A percentile compares a stretch with the other conserved stretches of the same genome.
These are phyloP conservation scores for Agrochola lychnidis DNA, from an alignment of 2,888 invertebrate species.

Conservation along the genomic window DNA sequence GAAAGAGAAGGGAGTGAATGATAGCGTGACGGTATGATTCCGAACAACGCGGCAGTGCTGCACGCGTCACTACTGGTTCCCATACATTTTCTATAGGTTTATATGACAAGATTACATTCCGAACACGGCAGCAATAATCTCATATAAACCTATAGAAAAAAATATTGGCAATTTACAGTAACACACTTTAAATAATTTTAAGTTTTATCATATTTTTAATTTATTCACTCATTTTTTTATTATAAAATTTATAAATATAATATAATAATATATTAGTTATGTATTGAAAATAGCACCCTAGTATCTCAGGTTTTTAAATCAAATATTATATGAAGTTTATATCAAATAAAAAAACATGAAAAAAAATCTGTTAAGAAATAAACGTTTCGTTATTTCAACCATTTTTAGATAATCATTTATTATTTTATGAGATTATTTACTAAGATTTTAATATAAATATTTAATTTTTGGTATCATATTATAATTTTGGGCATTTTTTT, in stretches of 20 bases:
- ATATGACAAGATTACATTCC: no score
- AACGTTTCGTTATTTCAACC: neutral
- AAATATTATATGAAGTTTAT: slow-evolving; percentile 7
- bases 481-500: slow-evolving; percentile 7
- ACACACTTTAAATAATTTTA: slow-evolving; percentile 7
- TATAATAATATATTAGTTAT: neutral
- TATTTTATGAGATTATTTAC: slow-evolving; percentile 17
- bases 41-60: no score
- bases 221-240: slow-evolving; percentile 6
- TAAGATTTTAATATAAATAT: slow-evolving; percentile 18
- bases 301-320: slow-evolving; percentile 9
- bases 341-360: slow-evolving; percentile 4
- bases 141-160: neutral
- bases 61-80: no score
- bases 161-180: neutral
- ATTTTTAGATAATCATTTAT: slow-evolving; percentile 11
- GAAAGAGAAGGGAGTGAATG: no score
- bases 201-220: slow-evolving; percentile 8
- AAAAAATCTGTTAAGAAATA: neutral
- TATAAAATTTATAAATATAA: neutral
- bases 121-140: no score
- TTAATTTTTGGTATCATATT: slow-evolving; percentile 6
- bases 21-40: no score
- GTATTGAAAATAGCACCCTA: slow-evolving; percentile 3
- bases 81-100: no score